Conservation (phyloP, 2,888 invertebrate species). For the Scaeva pyrastri region DNA sequence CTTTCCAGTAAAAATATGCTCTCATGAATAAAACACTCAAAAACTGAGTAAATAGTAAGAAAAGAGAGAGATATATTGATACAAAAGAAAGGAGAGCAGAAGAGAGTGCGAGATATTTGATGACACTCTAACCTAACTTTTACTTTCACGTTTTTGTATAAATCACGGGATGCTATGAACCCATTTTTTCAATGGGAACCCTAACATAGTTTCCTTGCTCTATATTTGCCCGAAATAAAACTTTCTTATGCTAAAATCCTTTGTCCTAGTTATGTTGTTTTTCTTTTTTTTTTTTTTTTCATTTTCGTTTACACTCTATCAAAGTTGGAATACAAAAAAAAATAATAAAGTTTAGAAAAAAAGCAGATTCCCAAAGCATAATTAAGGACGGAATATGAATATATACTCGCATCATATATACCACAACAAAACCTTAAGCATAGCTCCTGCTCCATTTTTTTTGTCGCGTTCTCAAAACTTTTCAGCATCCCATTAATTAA, state of each 20-base stretch:
- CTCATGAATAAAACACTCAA: too few relatives aligned
- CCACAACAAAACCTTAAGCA: slow-evolving; percentile 29
- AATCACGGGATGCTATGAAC: slow-evolving; percentile 16
- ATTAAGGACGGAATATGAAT: slow-evolving; percentile 13
- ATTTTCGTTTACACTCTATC: neutral
- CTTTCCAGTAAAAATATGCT: too few relatives aligned
- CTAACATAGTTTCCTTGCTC: slow-evolving; percentile 22
- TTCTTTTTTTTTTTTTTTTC: too few relatives aligned
- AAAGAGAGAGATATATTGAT: neutral
- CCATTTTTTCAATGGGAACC: slow-evolving; percentile 17
- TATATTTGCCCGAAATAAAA: slow-evolving; percentile 1
- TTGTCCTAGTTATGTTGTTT: slow-evolving; percentile 21
- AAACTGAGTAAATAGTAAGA: neutral
- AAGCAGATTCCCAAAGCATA: slow-evolving; percentile 17
- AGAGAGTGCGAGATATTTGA: neutral
- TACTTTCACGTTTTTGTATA: slow-evolving; percentile 9
- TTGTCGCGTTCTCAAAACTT: slow-evolving; percentile 11
- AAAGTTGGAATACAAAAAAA: slow-evolving; percentile 3
- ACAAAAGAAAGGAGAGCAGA: neutral
- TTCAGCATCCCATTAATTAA: slow-evolving; percentile 43
- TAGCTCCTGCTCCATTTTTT: slow-evolving; percentile 36
- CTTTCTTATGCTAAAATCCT: slow-evolving; percentile 26
- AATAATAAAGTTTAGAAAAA: neutral
- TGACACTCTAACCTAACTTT: slow-evolving; percentile 22
- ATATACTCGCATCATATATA: neutral